Conservation (phyloP, 2,113 vertebrate species). For the Oenanthe oenanthe region DNA sequence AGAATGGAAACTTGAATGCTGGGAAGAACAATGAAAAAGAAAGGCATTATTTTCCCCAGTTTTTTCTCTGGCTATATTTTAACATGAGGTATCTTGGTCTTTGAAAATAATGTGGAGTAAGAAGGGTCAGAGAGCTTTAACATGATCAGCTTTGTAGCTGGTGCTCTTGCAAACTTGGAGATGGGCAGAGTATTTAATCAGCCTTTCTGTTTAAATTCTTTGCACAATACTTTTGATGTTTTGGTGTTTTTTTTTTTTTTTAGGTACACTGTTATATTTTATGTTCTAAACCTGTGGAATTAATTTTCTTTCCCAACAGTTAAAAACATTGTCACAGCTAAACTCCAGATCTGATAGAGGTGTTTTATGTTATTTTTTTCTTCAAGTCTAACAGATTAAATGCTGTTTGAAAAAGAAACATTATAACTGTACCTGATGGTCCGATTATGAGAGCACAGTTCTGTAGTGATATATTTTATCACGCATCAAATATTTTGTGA, state of each 20-base stretch:
- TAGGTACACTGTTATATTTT: background rate
- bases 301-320: background rate
- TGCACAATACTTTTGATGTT: background rate
- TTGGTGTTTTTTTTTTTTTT: background rate
- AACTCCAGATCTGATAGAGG: background rate
- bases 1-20: background rate
- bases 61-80: background rate
- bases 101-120: background rate
- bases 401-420: background rate
- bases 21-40: background rate
- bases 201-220: conserved; percentile 1
- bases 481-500: background rate
- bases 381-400: background rate
- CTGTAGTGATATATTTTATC: background rate
- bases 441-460: background rate
- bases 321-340: background rate
- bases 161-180: background rate
- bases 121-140: background rate
- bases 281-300: background rate
- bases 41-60: background rate
- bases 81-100: background rate
- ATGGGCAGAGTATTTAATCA: background rate
- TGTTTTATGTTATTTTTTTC: background rate
- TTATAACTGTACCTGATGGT: background rate
- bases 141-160: background rate